These are phyloP conservation scores for Seriola dumerili DNA, from an alignment of 2,113 vertebrate species.

Conservation along the genomic window DNA sequence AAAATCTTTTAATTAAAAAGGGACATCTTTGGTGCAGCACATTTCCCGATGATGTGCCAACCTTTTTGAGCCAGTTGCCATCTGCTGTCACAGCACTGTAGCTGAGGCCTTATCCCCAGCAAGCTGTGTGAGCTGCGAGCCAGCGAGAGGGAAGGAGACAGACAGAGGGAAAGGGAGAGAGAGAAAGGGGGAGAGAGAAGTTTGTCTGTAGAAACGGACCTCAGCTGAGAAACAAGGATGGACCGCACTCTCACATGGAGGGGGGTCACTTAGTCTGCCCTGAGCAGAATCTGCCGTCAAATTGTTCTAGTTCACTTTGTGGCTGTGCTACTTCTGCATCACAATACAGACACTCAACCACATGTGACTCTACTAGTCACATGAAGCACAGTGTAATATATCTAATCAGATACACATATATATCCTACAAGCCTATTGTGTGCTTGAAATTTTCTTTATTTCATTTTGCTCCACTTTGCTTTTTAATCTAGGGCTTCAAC, in stretches of 20 bases:
- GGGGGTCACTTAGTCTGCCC: constrained; percentile 53
- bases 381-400: neutral
- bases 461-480: neutral
- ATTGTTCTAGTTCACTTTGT: neutral
- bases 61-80: constrained; percentile 83
- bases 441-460: neutral
- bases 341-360: constrained; percentile 6
- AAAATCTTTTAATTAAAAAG: constrained; percentile 85
- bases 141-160: constrained; percentile 54
- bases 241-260: constrained; percentile 28
- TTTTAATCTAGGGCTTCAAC: too few relatives aligned
- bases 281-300: constrained; percentile 41
- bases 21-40: constrained; percentile 82
- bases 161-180: constrained; percentile 15
- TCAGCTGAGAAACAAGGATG: constrained; percentile 56
- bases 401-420: neutral
- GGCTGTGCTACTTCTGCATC: constrained; percentile 18
- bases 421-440: neutral
- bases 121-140: constrained; percentile 79
- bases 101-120: constrained; percentile 77
- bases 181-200: constrained; percentile 16
- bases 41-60: constrained; percentile 82
- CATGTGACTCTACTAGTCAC: neutral
- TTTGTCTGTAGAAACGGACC: constrained; percentile 58
- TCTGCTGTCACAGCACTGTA: constrained; percentile 78